phyloP scores from a whole-genome alignment of 1,140 invertebrate genomes.

The Drosophila sechellia region DNA sequence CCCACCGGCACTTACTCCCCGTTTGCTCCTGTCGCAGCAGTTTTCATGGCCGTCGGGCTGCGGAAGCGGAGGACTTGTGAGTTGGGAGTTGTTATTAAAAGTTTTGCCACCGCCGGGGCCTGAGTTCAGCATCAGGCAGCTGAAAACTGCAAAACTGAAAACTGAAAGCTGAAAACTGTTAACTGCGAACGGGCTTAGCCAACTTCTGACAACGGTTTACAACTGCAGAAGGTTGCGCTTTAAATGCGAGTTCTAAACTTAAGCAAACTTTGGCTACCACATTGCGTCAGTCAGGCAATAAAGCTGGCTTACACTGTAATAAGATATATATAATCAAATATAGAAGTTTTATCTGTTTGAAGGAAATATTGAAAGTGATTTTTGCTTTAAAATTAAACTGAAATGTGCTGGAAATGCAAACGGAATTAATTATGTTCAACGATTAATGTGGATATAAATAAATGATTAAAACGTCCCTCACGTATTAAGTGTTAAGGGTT shows the following conservation, averaged over 20 bases:
- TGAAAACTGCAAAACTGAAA: slow-evolving; percentile 13
- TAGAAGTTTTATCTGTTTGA: too few species aligned
- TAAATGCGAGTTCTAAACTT: slow-evolving; percentile 22
- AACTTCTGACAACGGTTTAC: slow-evolving; percentile 47
- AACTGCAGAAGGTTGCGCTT: slow-evolving; percentile 24
- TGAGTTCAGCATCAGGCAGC: slow-evolving; percentile 28
- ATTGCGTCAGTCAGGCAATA: slow-evolving; percentile 3
- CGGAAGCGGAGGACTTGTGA: slow-evolving; percentile 4
- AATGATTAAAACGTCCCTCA: slow-evolving; percentile 1
- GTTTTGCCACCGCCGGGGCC: slow-evolving; percentile 33
- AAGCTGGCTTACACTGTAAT: background rate
- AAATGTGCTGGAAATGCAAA: background rate
- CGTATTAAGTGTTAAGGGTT: slow-evolving; percentile 8
- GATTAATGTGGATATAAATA: slow-evolving; percentile 7
- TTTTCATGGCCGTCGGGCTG: slow-evolving; percentile 13
- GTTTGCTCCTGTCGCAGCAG: background rate
- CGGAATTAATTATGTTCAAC: slow-evolving; percentile 11
- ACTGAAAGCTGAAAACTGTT: slow-evolving; percentile 16
- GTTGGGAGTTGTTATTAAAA: slow-evolving; percentile 60
- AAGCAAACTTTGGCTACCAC: slow-evolving; percentile 20
- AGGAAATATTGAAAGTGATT: background rate
- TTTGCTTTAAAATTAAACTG: background rate
- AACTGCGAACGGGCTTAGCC: slow-evolving; percentile 28
- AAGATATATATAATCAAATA: too few species aligned
- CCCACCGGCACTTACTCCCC: slow-evolving; percentile 14